Percentiles rank a stretch among this genome's conserved stretches.
phyloP scores from a whole-genome alignment of 2,888 invertebrate species.

The Smittia aterrima region DNA sequence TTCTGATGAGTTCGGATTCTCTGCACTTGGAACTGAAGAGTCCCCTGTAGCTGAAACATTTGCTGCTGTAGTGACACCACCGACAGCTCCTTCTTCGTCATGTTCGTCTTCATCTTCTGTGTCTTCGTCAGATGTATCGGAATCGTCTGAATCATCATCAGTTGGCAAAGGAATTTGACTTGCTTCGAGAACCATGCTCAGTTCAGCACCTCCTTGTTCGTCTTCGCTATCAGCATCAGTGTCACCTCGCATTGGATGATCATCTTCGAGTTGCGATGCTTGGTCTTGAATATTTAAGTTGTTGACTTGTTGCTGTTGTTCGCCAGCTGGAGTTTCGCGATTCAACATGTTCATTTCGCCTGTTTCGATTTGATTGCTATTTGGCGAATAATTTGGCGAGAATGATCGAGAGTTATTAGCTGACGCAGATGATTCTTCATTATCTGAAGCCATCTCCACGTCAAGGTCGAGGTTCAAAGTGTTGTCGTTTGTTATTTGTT shows the following conservation, averaged over 20 bases:
- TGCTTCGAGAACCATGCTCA: slow-evolving; percentile 42
- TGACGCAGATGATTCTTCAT: slow-evolving; percentile 39
- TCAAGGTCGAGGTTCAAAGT: slow-evolving; percentile 34
- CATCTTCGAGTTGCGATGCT: neutral
- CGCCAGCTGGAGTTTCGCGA: slow-evolving; percentile 38
- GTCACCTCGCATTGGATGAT: slow-evolving; percentile 43
- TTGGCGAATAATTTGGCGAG: slow-evolving; percentile 41
- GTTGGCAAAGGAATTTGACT: slow-evolving; percentile 42
- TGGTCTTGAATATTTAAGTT: slow-evolving; percentile 43
- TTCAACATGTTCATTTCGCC: slow-evolving; percentile 39
- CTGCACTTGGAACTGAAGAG: no score
- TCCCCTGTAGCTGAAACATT: neutral
- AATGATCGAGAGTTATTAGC: slow-evolving; percentile 39
- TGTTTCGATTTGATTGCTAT: slow-evolving; percentile 29
- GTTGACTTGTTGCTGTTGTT: slow-evolving; percentile 42
- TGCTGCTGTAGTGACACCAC: slow-evolving; percentile 8
- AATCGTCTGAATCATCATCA: slow-evolving; percentile 44
- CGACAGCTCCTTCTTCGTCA: slow-evolving; percentile 24
- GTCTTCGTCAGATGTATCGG: slow-evolving; percentile 44
- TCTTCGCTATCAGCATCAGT: slow-evolving; percentile 44
- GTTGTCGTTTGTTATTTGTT: slow-evolving; percentile 36
- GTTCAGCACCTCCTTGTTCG: slow-evolving; percentile 37
- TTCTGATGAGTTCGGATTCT: neutral
- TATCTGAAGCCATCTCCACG: slow-evolving; percentile 38
- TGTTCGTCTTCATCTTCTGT: slow-evolving; percentile 44